Conservation (phyloP, 2,888 invertebrate genomes). For the Leptopilina syphax region DNA sequence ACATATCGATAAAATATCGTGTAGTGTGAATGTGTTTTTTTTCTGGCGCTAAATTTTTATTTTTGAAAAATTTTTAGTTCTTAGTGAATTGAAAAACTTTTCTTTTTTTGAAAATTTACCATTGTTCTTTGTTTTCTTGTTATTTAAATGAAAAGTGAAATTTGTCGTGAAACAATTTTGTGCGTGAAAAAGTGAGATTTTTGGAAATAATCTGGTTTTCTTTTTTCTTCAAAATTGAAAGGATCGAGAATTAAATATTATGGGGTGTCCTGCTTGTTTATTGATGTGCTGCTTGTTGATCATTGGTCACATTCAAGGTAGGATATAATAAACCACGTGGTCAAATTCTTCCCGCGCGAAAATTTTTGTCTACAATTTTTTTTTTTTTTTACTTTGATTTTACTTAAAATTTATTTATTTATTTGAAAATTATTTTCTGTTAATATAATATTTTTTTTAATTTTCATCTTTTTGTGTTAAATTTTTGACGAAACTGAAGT, state of each 20-base stretch:
- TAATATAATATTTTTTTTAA: too few relatives aligned
- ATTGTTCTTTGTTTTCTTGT: too few relatives aligned
- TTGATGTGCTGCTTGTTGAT: constrained; percentile 47
- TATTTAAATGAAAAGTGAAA: background rate
- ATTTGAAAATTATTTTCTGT: too few relatives aligned
- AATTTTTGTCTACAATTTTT: background rate
- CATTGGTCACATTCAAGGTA: constrained; percentile 53
- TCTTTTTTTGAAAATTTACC: too few relatives aligned
- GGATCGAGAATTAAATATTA: constrained; percentile 27
- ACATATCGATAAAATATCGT: constrained; percentile 8
- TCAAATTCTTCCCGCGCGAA: background rate
- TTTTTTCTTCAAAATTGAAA: background rate
- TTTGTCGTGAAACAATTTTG: background rate
- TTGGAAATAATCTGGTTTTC: background rate
- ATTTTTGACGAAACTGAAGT: too few relatives aligned
- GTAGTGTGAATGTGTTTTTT: background rate
- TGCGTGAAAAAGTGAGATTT: background rate
- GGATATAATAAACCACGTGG: constrained; percentile 32
- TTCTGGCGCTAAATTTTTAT: background rate
- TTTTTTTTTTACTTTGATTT: background rate
- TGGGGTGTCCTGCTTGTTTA: constrained; percentile 47
- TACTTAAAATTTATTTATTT: too few relatives aligned
- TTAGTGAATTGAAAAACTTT: background rate
- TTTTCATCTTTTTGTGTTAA: too few relatives aligned
- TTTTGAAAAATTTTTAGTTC: background rate